Base-by-base conservation (phyloP, 2,888 invertebrate species). In the Leptarthrus brevirostris region DNA sequence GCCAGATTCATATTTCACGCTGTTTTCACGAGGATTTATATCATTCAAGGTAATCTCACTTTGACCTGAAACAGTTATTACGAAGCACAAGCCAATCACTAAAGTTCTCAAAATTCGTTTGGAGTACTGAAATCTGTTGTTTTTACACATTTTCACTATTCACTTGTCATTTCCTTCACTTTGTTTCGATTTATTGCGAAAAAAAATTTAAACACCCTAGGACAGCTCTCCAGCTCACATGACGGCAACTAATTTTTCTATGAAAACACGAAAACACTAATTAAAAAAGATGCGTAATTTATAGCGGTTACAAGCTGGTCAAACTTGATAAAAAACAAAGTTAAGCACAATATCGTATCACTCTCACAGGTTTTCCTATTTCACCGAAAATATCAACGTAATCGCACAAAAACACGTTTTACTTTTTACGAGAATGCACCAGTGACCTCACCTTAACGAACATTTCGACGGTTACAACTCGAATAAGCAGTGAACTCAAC, bases 1-100 rank as follows among this genome's bases (percentile, higher is more conserved):
- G 0, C 36, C 40, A n/a, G 36, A 14, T 10, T 72, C 58, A 36
- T 61, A 61, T 30, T 56, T 40, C 4, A 72, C 72, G 61, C 52
- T 61, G 10, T 18, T 52, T 3, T 61, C 72, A 26, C 53, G 30
- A 18, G 72, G 58, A 74, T 75, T 66, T 22, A 76, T 74, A 53
- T 76, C 76, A 70, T 76, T 76, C 16, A 76, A 14, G 5, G 52
- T 72, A 26, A 74, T 72, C 26, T 74, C 76, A 71, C 52, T 71
- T 18, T 71, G 53, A 20, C 22, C 53, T 36, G 40, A 18, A 16
- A 14, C 40, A 71, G 30, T 18, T 6, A 8, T 34, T 3, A 64
- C 30, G 6, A 64, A 20, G 40, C 52, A 34, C 18, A 49, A 20
- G 12, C 30, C 24, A 16, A 61, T 5, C 34, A 69, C 69, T 16